These are phyloP conservation scores for Pachyuromys duprasi DNA, from an alignment of 2,797 vertebrate species.

Conservation along the genomic window DNA sequence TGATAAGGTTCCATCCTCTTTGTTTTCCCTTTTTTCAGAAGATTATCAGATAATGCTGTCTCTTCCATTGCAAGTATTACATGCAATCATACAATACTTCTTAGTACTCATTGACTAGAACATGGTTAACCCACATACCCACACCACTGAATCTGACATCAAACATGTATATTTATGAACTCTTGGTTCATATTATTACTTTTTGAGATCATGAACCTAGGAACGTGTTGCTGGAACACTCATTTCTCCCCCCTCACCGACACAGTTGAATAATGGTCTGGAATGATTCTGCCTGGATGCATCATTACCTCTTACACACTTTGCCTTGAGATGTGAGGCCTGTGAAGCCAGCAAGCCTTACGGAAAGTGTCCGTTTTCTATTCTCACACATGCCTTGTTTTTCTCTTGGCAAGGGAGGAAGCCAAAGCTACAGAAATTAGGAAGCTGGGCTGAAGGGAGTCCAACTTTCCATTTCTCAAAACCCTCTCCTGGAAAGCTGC, in stretches of 20 bases:
- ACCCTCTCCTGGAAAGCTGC: constrained; percentile 67
- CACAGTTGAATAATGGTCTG: constrained; percentile 20
- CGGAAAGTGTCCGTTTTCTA: constrained; percentile 52
- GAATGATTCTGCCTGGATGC: not conserved
- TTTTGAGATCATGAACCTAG: constrained; percentile 23
- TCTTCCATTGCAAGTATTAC: not conserved
- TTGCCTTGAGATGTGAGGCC: constrained; percentile 42
- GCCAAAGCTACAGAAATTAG: constrained; percentile 71
- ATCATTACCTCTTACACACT: not conserved
- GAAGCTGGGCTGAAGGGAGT: constrained; percentile 47
- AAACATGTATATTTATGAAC: constrained; percentile 4
- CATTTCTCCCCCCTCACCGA: not conserved
- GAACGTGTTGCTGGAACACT: not conserved
- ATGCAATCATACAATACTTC: not conserved
- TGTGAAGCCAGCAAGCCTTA: not conserved
- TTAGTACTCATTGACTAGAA: constrained; percentile 62
- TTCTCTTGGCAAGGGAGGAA: constrained; percentile 72
- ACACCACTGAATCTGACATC: constrained; percentile 41
- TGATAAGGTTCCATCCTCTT: not conserved
- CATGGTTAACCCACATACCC: constrained; percentile 5
- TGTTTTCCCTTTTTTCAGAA: not conserved
- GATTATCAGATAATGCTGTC: not conserved
- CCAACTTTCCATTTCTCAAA: constrained; percentile 73
- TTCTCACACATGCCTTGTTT: constrained; percentile 46
- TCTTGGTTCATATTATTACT: constrained; percentile 32